Base-by-base conservation (phyloP, 2,797 vertebrate genomes). In the Antennarius maculatus region DNA sequence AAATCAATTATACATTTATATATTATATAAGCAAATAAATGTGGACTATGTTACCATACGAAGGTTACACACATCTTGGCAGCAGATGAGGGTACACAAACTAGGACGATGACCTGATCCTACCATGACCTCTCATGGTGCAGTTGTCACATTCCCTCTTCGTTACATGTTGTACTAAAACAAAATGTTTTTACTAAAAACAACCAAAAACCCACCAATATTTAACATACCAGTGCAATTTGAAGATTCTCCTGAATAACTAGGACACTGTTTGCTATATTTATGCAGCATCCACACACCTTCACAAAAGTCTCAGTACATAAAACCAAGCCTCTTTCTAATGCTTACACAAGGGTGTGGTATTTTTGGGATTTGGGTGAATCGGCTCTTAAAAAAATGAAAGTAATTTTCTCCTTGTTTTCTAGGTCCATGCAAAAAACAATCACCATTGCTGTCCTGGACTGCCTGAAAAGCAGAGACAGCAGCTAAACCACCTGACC, bases 401-500 rank as follows among this genome's bases (percentile, higher is more conserved):
- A 18, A 31, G n/a, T 46, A 16, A 37, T 69, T 17, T 48, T 7
- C n/a, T 17, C 28, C 39, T 70, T 52, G 61, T 70, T 46, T 55
- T 9, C 11, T 39, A 52, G 14, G n/a, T 31, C 7, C 48, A 15
- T 61, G 1, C 15, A 15, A 46, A 67, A 72, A 54, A 11, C 29
- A 17, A 5, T 41, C 15, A 9, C 50, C 15, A 11, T 31, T 23
- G 52, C 41, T 16, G 54, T 29, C 37, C 29, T 39, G 41, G 47
- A 39, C 37, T 8, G 51, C 12, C 48, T 66, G 79, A 88, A 63
- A 55, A 60, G 66, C 67, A 60, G 52, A 74, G 74, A 70, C 88
- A 86, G 89, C 86, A 91, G 89, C 78, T 79, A 84, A 81, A 83
- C 45, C 88, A 83, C 76, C 74, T 84, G 87, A 89, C 76, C 66